Percentiles rank a stretch among this genome's conserved stretches.
Conservation (phyloP, 2,113 vertebrate genomes). For the Rhynchomys soricoides region DNA sequence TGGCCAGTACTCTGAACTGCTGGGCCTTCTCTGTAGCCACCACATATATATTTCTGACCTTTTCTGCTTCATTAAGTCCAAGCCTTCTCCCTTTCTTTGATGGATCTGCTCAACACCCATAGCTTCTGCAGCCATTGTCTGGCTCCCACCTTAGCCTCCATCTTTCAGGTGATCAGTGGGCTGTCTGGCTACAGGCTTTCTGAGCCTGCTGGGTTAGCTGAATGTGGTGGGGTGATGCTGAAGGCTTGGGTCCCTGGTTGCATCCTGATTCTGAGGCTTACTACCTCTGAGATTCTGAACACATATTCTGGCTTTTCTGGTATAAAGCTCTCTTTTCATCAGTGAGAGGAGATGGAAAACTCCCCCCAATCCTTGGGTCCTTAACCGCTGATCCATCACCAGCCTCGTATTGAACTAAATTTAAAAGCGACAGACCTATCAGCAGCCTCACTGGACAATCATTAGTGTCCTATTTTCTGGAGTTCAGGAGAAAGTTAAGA, state of each 20-base stretch:
- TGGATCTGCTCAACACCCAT: background rate
- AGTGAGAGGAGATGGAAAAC: background rate
- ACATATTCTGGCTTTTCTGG: background rate
- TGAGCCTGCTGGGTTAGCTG: background rate
- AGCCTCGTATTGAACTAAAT: background rate
- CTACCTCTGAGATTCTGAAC: background rate
- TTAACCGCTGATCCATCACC: background rate
- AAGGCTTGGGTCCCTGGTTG: background rate
- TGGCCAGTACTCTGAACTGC: background rate
- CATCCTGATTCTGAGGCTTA: background rate
- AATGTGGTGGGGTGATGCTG: background rate
- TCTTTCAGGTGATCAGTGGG: background rate
- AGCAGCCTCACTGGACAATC: background rate
- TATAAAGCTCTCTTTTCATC: background rate
- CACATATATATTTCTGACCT: background rate
- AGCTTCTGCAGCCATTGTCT: background rate
- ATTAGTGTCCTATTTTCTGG: background rate
- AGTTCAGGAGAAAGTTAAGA: background rate
- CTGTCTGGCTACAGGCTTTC: background rate
- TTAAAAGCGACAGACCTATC: background rate
- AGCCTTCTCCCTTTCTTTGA: background rate
- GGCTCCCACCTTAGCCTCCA: background rate
- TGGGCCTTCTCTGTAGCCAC: background rate
- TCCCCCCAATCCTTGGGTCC: background rate
- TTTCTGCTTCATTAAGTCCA: background rate